Evolutionary conservation across 2,888 invertebrate genomes (phyloP), one percentile per base, ranked within the genome.

Genomic region (Fragum fragum): DNA sequence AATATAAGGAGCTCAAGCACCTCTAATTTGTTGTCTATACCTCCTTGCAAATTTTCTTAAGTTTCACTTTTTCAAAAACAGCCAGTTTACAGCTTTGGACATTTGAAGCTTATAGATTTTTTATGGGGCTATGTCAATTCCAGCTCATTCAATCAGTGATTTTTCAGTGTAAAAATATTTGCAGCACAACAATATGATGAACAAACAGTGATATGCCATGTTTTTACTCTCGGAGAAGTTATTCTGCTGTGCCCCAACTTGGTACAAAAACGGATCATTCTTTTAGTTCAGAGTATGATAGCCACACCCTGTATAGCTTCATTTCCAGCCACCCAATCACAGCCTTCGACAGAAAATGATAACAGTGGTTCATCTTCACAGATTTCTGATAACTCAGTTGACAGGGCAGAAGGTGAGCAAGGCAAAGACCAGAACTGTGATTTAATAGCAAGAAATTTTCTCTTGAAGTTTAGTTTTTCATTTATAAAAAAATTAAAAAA

Each of bases 191-290:
- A 78, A 1, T 78, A 85, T 16, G 91, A 94, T 53, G 95, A 95
- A 80, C 94, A 94, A 53, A 69, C 83, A 69, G 83, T 94, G 9
- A 90, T 94, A 5, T 88, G 92, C 52, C 92, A 94, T 78, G 88
- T 95, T 74, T 93, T 94, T 80, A 94, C 95, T 0, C 88, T 95
- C 55, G 95, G 95, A 36, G 95, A 94, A 81, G 90, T 93, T 0
- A 91, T 91, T 6, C 94, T 95, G 88, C 90, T 95, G 28, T 94
- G 94, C 75, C 95, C 95, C 0, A 89, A 87, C 2, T 89, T 92
- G 47, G 92, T 94, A 26, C 94, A 94, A 23, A 92, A 93, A 73
- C 90, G 94, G 28, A 90, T 94, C 32, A 93, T 94, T 79, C 91
- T 95, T 70, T 89, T 95, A 36, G 91, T 95, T 18, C 94, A 95